Evolutionary conservation across 1,140 invertebrate species (phyloP).

Genomic region (Caenorhabditis briggsae): DNA sequence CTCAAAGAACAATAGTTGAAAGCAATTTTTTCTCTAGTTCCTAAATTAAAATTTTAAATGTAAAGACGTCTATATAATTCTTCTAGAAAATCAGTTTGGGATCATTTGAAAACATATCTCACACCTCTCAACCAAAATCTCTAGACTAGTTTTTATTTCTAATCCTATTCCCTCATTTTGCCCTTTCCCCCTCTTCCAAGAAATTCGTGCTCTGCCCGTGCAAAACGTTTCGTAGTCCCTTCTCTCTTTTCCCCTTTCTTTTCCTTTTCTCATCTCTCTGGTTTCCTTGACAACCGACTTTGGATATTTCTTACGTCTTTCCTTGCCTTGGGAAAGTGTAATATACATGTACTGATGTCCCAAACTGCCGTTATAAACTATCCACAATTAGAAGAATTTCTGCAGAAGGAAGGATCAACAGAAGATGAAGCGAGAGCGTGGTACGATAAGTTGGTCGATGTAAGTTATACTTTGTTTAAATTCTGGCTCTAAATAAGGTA

Average conservation of each 20-base stretch:
- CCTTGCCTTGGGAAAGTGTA: background rate
- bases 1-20: too few relatives aligned
- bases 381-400: conserved; percentile 44
- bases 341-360: conserved; percentile 5
- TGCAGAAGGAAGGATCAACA: conserved; percentile 1
- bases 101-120: too few relatives aligned
- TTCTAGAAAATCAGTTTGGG: too few relatives aligned
- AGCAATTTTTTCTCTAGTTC: too few relatives aligned
- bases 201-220: background rate
- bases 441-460: conserved; percentile 29
- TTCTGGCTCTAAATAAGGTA: background rate
- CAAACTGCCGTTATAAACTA: conserved; percentile 19
- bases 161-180: too few relatives aligned
- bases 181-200: background rate
- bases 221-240: background rate
- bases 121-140: too few relatives aligned
- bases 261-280: background rate
- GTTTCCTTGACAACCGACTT: background rate
- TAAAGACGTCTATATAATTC: too few relatives aligned
- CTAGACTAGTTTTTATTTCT: too few relatives aligned
- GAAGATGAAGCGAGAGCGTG: conserved; percentile 22
- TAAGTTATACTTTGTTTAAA: background rate
- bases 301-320: conserved; percentile 2
- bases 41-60: too few relatives aligned
- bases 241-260: background rate